A percentile compares a stretch with the other conserved stretches of the same genome.
Evolutionary conservation across 2,113 vertebrate species (phyloP).

Genomic region (Charadrius vociferus): DNA sequence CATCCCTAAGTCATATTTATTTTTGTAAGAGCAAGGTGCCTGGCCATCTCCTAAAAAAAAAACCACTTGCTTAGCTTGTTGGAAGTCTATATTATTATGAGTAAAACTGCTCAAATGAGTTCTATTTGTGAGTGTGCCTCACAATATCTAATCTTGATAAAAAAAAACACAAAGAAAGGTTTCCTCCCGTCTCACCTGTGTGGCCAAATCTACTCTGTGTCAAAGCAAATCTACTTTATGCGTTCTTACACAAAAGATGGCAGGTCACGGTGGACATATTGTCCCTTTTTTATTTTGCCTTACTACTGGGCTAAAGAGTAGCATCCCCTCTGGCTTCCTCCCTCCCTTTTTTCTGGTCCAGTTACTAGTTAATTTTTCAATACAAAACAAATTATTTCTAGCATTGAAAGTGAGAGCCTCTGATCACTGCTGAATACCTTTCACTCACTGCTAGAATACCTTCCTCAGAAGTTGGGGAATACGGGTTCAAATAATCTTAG

Average conservation of each 20-base stretch:
- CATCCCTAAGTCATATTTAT: not conserved
- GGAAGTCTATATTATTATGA: not conserved
- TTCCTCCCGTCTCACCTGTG: not conserved
- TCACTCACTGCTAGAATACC: not conserved
- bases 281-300: not conserved
- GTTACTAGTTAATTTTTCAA: not conserved
- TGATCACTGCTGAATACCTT: not conserved
- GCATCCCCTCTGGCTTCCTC: not conserved
- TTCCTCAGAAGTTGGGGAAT: not conserved
- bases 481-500: not conserved
- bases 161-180: not conserved
- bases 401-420: not conserved
- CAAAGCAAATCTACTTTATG: not conserved
- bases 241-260: not conserved
- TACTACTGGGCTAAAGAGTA: not conserved
- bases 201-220: not conserved
- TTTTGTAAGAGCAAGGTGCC: not conserved
- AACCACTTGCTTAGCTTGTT: not conserved
- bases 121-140: not conserved
- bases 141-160: not conserved
- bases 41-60: not conserved
- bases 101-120: not conserved
- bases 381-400: not conserved
- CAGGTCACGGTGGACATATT: not conserved
- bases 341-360: not conserved